A percentile compares a stretch with the other conserved stretches of the same genome.
Conservation (phyloP, 1,140 invertebrate genomes). For the Planococcus citri region DNA sequence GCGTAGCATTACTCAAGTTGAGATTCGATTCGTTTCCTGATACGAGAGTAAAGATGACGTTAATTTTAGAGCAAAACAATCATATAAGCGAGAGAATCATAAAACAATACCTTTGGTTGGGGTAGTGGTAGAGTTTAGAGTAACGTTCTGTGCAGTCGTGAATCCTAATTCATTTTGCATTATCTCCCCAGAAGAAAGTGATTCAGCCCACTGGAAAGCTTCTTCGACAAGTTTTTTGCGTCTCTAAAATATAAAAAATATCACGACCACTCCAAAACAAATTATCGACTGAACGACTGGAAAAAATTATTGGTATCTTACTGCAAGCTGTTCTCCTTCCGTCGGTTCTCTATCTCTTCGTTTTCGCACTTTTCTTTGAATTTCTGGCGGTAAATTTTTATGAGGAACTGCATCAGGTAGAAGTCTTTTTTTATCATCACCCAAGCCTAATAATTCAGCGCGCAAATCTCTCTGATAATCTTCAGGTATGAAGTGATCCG, state of each 20-base stretch:
- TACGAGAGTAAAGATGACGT: too few relatives aligned
- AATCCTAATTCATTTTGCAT: too few relatives aligned
- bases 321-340: neutral
- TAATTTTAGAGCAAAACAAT: too few relatives aligned
- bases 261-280: too few relatives aligned
- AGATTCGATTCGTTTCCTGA: too few relatives aligned
- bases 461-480: neutral
- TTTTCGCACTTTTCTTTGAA: neutral
- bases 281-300: too few relatives aligned
- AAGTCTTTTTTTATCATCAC: neutral
- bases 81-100: too few relatives aligned
- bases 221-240: neutral
- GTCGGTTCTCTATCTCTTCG: neutral
- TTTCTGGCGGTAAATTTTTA: neutral
- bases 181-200: neutral
- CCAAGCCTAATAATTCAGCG: neutral
- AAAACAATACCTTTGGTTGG: too few relatives aligned
- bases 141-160: too few relatives aligned
- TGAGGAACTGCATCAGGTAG: neutral
- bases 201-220: neutral
- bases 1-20: too few relatives aligned
- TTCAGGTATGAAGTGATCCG: neutral
- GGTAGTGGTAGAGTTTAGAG: too few relatives aligned
- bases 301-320: neutral
- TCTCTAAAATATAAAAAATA: neutral